Conservation (phyloP, 2,888 invertebrate species). For the Anorthoa munda region DNA sequence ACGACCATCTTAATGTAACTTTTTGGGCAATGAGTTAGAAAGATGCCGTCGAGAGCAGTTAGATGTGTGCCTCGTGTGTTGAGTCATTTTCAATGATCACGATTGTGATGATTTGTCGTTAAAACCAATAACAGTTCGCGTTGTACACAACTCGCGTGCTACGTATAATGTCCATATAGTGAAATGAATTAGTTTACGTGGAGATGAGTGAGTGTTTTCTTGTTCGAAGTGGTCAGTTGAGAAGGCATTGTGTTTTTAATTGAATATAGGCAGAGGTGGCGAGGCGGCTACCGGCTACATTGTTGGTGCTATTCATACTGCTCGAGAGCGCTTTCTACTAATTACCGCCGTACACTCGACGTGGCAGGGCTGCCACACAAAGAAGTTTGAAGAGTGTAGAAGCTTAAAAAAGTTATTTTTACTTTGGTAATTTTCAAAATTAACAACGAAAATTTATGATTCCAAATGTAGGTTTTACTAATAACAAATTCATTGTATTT, state of each 20-base stretch:
- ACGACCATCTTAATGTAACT: slow-evolving; percentile 87
- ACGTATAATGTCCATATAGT: slow-evolving; percentile 39
- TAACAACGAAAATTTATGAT: background rate
- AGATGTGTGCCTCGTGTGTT: slow-evolving; percentile 56
- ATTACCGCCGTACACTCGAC: slow-evolving; percentile 77
- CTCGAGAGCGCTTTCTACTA: slow-evolving; percentile 85
- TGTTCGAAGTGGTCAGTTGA: slow-evolving; percentile 68
- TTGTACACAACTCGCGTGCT: slow-evolving; percentile 34
- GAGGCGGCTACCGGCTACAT: slow-evolving; percentile 82
- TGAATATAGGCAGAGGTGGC: slow-evolving; percentile 79
- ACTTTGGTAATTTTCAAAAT: background rate
- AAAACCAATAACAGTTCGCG: slow-evolving; percentile 54
- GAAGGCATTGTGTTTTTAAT: slow-evolving; percentile 82
- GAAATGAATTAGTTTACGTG: slow-evolving; percentile 51
- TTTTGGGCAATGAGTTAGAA: slow-evolving; percentile 84
- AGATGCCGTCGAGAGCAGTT: slow-evolving; percentile 68
- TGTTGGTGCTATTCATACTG: slow-evolving; percentile 83
- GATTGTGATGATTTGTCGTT: slow-evolving; percentile 59
- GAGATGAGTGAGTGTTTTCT: slow-evolving; percentile 68
- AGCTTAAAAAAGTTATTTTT: background rate
- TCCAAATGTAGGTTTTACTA: background rate
- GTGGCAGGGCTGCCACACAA: slow-evolving; percentile 75
- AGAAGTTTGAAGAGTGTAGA: background rate
- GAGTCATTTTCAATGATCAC: slow-evolving; percentile 65
- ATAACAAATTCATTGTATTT: background rate